Evolutionary conservation across 2,113 vertebrate genomes (phyloP).

Genomic region (Varanus salvator): DNA sequence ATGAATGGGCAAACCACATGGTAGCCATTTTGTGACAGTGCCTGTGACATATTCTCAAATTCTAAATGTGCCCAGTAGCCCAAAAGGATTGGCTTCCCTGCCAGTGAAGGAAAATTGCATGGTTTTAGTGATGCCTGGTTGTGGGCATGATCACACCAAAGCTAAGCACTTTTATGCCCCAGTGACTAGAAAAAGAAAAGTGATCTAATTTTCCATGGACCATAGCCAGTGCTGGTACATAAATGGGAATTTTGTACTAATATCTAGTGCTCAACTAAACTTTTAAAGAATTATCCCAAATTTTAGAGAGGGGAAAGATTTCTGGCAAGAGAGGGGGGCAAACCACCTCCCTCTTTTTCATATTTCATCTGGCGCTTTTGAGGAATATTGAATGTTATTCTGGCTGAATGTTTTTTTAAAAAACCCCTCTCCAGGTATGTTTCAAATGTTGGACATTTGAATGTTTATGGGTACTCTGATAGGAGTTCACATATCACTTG

Average conservation of each 20-base stretch:
- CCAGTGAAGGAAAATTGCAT: neutral
- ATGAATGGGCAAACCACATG: no score
- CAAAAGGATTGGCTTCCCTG: no score
- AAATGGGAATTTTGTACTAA: neutral
- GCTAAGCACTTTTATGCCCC: neutral
- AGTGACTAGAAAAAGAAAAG: neutral
- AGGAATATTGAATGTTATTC: neutral
- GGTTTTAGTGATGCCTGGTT: neutral
- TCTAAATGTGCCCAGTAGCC: no score
- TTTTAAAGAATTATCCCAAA: neutral
- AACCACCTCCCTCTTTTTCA: neutral
- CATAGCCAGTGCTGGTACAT: neutral
- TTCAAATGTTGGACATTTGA: no score
- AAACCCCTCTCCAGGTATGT: no score
- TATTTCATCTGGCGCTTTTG: neutral
- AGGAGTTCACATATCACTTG: no score
- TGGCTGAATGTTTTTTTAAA: no score
- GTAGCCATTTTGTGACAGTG: no score
- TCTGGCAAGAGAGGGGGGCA: neutral
- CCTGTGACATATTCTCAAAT: no score
- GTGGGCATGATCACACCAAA: neutral
- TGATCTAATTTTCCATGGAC: neutral
- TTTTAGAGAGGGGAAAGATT: neutral
- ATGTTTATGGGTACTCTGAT: no score
- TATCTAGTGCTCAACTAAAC: neutral